phyloP scores from a whole-genome alignment of 2,888 invertebrate genomes.

The Apotomis betuletana region DNA sequence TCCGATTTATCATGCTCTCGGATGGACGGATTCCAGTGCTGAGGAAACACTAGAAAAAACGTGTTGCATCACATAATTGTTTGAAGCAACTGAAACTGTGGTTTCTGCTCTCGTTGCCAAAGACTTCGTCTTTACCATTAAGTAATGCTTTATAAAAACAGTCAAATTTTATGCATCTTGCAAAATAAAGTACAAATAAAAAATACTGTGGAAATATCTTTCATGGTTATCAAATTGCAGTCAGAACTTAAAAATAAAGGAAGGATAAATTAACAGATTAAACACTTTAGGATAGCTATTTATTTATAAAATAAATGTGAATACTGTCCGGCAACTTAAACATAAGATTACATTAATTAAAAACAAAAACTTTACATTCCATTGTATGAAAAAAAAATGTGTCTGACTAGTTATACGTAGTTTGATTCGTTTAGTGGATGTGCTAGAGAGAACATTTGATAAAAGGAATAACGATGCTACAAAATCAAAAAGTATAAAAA shows the following conservation, averaged over 20 bases:
- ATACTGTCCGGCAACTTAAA: slow-evolving; percentile 57
- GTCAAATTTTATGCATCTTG: slow-evolving; percentile 32
- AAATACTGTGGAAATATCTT: slow-evolving; percentile 12
- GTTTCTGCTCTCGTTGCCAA: slow-evolving; percentile 30
- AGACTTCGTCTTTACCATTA: slow-evolving; percentile 21
- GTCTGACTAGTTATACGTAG: slow-evolving; percentile 53
- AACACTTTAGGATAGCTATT: slow-evolving; percentile 33
- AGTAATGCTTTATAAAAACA: slow-evolving; percentile 32
- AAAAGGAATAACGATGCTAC: slow-evolving; percentile 38
- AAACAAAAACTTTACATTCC: slow-evolving; percentile 44
- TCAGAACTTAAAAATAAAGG: not conserved
- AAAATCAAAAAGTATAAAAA: slow-evolving; percentile 41
- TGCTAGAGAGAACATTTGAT: slow-evolving; percentile 49
- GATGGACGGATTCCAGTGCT: slow-evolving; percentile 32
- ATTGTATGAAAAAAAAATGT: slow-evolving; percentile 48
- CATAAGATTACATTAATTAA: slow-evolving; percentile 43
- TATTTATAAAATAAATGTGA: slow-evolving; percentile 50
- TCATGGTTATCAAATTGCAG: slow-evolving; percentile 14
- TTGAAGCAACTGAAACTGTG: slow-evolving; percentile 37
- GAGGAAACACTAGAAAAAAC: slow-evolving; percentile 51
- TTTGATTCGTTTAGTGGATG: slow-evolving; percentile 41
- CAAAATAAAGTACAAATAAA: slow-evolving; percentile 22
- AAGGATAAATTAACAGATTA: not conserved
- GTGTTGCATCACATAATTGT: slow-evolving; percentile 47
- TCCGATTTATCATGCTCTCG: slow-evolving; percentile 52